These are phyloP conservation scores for Papilio gigon DNA, from an alignment of 2,888 invertebrate species.

Conservation along the genomic window DNA sequence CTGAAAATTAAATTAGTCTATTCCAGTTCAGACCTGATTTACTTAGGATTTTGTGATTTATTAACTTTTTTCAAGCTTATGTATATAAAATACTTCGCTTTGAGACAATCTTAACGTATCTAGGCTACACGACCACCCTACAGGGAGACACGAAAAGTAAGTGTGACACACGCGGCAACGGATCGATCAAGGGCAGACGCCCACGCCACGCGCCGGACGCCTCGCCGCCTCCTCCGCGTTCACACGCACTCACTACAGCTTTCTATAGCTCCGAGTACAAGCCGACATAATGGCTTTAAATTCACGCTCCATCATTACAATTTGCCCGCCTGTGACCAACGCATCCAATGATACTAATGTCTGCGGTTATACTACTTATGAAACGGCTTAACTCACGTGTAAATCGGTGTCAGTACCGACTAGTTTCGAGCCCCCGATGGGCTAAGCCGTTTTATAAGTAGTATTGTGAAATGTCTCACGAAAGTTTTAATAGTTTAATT, in stretches of 20 bases:
- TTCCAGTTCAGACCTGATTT: no score
- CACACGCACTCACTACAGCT: constrained; percentile 24
- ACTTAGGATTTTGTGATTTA: background rate
- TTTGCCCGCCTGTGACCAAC: constrained; percentile 9
- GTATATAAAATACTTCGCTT: background rate
- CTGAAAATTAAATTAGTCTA: no score
- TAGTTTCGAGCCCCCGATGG: no score
- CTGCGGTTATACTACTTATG: no score
- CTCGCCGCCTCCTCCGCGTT: constrained; percentile 17
- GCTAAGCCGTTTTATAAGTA: no score
- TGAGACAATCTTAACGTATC: background rate
- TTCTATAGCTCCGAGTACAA: constrained; percentile 28
- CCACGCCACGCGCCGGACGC: constrained; percentile 35
- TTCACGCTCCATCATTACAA: constrained; percentile 12
- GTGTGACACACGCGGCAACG: constrained; percentile 64
- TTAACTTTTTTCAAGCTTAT: background rate
- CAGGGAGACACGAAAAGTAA: constrained; percentile 45
- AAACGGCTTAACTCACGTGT: no score
- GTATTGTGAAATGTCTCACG: no score
- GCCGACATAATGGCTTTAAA: constrained; percentile 26
- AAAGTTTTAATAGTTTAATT: no score
- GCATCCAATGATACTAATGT: constrained; percentile 16
- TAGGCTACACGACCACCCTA: constrained; percentile 19
- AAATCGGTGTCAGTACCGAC: no score
- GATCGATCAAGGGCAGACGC: constrained; percentile 77